A percentile compares a stretch with the other conserved stretches of the same genome.
phyloP scores from a whole-genome alignment of 2,888 invertebrate genomes.

The Saturnia pavonia region DNA sequence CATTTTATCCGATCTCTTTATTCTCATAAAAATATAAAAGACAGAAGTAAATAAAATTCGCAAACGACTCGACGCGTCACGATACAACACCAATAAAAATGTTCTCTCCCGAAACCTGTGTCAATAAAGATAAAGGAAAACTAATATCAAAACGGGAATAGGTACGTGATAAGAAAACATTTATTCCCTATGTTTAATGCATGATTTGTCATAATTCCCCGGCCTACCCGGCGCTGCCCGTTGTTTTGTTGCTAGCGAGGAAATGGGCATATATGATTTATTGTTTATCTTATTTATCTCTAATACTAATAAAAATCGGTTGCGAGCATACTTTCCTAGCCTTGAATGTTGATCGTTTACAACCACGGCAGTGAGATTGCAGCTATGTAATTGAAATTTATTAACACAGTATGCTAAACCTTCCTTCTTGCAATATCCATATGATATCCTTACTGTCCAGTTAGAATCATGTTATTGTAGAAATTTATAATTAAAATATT shows the following conservation, averaged over 20 bases:
- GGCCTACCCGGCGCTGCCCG: slow-evolving; percentile 67
- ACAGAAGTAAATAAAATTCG: slow-evolving; percentile 23
- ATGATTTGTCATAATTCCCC: slow-evolving; percentile 82
- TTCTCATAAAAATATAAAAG: slow-evolving; percentile 16
- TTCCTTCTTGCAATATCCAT: slow-evolving; percentile 4
- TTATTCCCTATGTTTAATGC: slow-evolving; percentile 82
- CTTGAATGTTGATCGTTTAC: slow-evolving; percentile 65
- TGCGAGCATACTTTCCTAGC: slow-evolving; percentile 58
- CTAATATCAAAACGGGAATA: slow-evolving; percentile 81
- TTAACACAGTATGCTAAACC: slow-evolving; percentile 27
- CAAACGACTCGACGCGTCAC: slow-evolving; percentile 47
- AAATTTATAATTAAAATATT: background rate
- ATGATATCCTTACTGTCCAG: background rate
- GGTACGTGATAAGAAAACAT: slow-evolving; percentile 83
- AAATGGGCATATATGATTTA: slow-evolving; percentile 78
- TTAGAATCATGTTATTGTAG: background rate
- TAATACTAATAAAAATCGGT: slow-evolving; percentile 66
- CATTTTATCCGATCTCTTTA: slow-evolving; percentile 14
- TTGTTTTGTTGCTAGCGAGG: slow-evolving; percentile 75
- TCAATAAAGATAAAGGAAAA: slow-evolving; percentile 82
- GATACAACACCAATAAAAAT: slow-evolving; percentile 66
- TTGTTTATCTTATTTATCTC: slow-evolving; percentile 76
- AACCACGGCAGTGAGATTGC: slow-evolving; percentile 58
- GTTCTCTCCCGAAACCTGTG: slow-evolving; percentile 76
- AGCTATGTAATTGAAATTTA: slow-evolving; percentile 52